Evolutionary conservation across 2,888 invertebrate genomes (phyloP).

Genomic region (Callinectes sapidus): DNA sequence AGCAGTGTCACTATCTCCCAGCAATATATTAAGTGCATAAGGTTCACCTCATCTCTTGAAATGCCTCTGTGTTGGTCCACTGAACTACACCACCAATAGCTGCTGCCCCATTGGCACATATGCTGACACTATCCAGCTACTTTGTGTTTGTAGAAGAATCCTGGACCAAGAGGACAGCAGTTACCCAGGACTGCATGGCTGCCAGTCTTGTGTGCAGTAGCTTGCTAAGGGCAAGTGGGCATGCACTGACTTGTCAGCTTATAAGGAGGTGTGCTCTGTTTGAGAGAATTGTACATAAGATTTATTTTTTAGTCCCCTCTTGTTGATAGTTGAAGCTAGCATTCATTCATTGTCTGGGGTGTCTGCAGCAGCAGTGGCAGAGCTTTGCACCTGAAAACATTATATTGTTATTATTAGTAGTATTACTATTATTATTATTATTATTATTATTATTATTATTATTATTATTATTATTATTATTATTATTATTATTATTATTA

Average conservation of each 20-base stretch:
- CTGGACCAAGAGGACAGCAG: neutral
- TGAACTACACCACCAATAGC: neutral
- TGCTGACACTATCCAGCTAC: neutral
- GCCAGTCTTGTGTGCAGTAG: neutral
- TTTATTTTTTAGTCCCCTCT: constrained; percentile 67
- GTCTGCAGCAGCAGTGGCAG: constrained; percentile 49
- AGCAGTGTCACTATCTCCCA: constrained; percentile 33
- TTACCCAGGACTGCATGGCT: neutral
- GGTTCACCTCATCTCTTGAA: constrained; percentile 28
- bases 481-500: too few species aligned
- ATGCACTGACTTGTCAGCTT: constrained; percentile 38
- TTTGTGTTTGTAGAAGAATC: neutral
- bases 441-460: too few species aligned
- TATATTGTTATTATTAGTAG: neutral
- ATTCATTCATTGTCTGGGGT: constrained; percentile 50
- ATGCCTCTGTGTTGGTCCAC: neutral
- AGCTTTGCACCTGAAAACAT: constrained; percentile 40
- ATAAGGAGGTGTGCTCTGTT: constrained; percentile 43
- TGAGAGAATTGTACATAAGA: constrained; percentile 65
- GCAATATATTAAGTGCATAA: constrained; percentile 28
- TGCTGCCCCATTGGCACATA: neutral
- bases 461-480: too few species aligned
- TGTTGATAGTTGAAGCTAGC: constrained; percentile 66
- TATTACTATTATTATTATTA: too few species aligned
- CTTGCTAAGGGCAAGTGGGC: neutral